phyloP scores from a whole-genome alignment of 2,113 vertebrate species.

The Cephalophus harveyi region DNA sequence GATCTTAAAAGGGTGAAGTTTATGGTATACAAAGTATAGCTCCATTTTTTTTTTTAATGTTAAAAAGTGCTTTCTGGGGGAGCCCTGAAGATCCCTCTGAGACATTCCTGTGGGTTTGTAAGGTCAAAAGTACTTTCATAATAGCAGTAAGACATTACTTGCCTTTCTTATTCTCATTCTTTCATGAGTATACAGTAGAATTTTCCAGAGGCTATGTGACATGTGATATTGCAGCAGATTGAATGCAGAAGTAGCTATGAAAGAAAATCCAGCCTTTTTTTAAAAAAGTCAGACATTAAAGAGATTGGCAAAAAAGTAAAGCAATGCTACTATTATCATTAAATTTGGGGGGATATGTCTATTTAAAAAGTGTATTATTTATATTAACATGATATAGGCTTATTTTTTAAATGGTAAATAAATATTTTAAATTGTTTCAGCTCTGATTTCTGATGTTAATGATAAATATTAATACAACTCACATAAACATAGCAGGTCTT shows the following conservation, averaged over 20 bases:
- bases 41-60: not conserved
- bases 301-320: not conserved
- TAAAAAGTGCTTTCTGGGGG: not conserved
- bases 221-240: not conserved
- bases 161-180: not conserved
- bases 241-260: not conserved
- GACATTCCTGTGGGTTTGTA: not conserved
- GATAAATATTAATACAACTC: not conserved
- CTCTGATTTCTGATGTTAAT: not conserved
- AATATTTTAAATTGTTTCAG: not conserved
- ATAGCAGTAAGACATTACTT: not conserved
- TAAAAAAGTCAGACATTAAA: not conserved
- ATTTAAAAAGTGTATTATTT: not conserved
- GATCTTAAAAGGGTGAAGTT: not conserved
- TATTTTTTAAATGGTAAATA: constrained; percentile 16
- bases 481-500: not conserved
- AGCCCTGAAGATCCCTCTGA: not conserved
- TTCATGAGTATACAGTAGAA: not conserved
- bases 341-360: not conserved
- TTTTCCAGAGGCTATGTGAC: not conserved
- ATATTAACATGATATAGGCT: not conserved
- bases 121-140: not conserved
- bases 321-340: not conserved
- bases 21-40: not conserved
- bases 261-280: not conserved